Evolutionary conservation across 1,140 invertebrate genomes (phyloP).

Genomic region (Drosophila leontia): DNA sequence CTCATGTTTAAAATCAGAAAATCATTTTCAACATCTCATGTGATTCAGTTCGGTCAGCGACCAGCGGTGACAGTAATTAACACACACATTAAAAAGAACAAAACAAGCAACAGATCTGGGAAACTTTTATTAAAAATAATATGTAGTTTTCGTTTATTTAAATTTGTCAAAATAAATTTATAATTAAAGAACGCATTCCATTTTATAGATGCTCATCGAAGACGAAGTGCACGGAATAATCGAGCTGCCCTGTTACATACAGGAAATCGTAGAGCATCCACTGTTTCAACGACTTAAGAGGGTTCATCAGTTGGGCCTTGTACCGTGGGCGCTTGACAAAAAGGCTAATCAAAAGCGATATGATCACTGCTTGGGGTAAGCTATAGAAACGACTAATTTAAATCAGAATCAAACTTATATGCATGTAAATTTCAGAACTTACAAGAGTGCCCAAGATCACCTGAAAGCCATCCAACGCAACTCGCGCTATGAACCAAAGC

Average conservation of each 20-base stretch:
- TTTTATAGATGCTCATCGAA: slow-evolving; percentile 50
- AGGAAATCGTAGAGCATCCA: slow-evolving; percentile 55
- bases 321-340: slow-evolving; percentile 1
- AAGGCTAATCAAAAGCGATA: slow-evolving; percentile 56
- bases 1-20: no score
- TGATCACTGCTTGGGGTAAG: slow-evolving; percentile 76
- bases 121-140: neutral
- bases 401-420: neutral
- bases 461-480: slow-evolving; percentile 63
- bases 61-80: no score
- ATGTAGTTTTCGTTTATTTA: neutral
- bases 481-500: slow-evolving; percentile 39
- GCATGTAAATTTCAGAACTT: slow-evolving; percentile 32
- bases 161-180: neutral
- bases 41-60: no score
- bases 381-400: no score
- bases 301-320: slow-evolving; percentile 63
- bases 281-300: slow-evolving; percentile 70
- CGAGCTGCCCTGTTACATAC: slow-evolving; percentile 48
- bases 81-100: neutral
- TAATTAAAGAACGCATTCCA: neutral
- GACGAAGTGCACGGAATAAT: slow-evolving; percentile 70
- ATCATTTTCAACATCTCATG: no score
- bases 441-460: slow-evolving; percentile 50
- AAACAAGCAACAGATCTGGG: neutral